Percentiles rank a stretch among this genome's conserved stretches.
Evolutionary conservation across 37 sponge, comb jelly and placozoan species (phyloP).

Genomic region (Eunapius fragilis): DNA sequence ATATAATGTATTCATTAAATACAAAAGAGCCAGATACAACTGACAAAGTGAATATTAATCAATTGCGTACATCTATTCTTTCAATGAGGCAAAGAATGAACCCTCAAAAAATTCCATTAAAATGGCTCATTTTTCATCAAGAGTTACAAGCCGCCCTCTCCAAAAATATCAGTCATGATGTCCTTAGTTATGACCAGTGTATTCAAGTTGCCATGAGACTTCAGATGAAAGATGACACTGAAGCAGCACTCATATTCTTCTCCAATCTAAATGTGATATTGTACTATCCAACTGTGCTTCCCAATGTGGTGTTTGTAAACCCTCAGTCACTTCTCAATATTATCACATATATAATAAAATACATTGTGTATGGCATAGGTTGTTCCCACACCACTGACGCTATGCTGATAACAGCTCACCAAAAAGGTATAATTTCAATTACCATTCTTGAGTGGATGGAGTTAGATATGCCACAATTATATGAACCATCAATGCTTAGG

Average conservation of each 20-base stretch:
- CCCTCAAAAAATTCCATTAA: constrained; percentile 3
- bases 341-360: constrained; percentile 12
- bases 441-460: not conserved
- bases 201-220: not conserved
- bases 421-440: not conserved
- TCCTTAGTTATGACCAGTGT: constrained; percentile 20
- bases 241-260: constrained; percentile 17
- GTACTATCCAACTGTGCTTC: constrained; percentile 26
- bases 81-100: not conserved
- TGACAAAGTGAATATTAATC: not conserved
- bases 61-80: not conserved
- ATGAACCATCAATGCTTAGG: not conserved
- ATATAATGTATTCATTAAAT: not conserved
- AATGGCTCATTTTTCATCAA: not conserved
- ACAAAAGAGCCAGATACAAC: not conserved
- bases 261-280: constrained; percentile 3
- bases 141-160: constrained; percentile 2
- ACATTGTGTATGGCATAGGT: not conserved
- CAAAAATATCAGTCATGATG: not conserved
- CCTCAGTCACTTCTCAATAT: constrained; percentile 15
- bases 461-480: not conserved
- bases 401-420: not conserved
- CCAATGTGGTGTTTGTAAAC: constrained; percentile 8
- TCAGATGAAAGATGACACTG: constrained; percentile 14
- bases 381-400: not conserved